Evolutionary conservation across 1,140 invertebrate genomes (phyloP).

Genomic region (Hesperophylax magnus): DNA sequence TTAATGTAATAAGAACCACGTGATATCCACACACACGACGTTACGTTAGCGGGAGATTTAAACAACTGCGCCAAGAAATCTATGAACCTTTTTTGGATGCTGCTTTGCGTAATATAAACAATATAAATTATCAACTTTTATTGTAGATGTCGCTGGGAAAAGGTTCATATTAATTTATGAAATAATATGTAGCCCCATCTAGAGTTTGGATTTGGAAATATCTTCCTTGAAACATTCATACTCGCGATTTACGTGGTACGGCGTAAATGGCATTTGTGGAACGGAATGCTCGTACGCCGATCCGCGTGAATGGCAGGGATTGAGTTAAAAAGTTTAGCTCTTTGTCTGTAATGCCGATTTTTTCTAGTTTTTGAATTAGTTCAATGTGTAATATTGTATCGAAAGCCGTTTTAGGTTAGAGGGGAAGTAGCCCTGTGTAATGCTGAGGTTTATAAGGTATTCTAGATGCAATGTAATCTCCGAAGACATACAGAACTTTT

Average conservation of each 20-base stretch:
- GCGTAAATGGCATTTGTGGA: neutral
- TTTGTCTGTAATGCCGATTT: too few species aligned
- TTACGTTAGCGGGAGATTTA: neutral
- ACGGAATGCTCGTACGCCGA: neutral
- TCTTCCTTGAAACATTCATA: constrained; percentile 39
- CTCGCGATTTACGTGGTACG: constrained; percentile 24
- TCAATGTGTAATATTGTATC: too few species aligned
- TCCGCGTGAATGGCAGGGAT: neutral
- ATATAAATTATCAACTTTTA: constrained; percentile 20
- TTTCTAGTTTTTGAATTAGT: too few species aligned
- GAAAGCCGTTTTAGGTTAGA: too few species aligned
- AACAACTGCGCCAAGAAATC: constrained; percentile 29
- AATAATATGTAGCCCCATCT: constrained; percentile 25
- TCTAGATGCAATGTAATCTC: too few species aligned
- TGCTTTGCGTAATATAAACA: constrained; percentile 23
- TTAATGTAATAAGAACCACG: neutral
- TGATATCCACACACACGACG: constrained; percentile 16
- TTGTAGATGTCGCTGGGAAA: constrained; percentile 10
- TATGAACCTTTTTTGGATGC: constrained; percentile 25
- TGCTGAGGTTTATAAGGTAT: too few species aligned
- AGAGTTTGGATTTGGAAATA: neutral
- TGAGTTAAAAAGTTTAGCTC: too few species aligned
- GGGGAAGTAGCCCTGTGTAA: too few species aligned
- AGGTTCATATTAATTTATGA: constrained; percentile 1
- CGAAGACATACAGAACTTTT: too few species aligned